Evolutionary conservation across 2,888 invertebrate genomes (phyloP).

Genomic region (Halictus ligatus): DNA sequence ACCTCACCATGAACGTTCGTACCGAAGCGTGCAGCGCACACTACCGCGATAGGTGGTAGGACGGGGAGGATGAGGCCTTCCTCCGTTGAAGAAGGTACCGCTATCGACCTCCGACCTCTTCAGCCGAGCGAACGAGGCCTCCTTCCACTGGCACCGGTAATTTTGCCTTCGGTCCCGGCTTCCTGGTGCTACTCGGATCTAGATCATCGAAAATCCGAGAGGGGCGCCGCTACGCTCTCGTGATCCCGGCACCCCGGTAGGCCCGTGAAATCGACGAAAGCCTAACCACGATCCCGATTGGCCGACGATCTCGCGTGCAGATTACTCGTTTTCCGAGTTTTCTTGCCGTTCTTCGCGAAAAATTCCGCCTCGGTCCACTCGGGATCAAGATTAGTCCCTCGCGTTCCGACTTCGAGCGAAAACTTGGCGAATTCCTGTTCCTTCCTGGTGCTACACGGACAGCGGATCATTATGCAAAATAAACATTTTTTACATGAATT

Average conservation of each 20-base stretch:
- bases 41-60: constrained; percentile 66
- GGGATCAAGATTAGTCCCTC: background rate
- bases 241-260: constrained; percentile 34
- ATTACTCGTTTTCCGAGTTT: constrained; percentile 4
- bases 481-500: background rate
- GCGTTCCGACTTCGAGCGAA: background rate
- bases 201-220: constrained; percentile 76
- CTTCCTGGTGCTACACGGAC: too few relatives aligned
- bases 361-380: background rate
- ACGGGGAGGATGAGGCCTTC: constrained; percentile 71
- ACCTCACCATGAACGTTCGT: constrained; percentile 45
- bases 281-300: constrained; percentile 11
- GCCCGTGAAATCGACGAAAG: constrained; percentile 11
- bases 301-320: constrained; percentile 18
- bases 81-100: constrained; percentile 81
- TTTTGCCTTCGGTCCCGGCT: constrained; percentile 79
- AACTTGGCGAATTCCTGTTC: background rate
- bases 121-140: constrained; percentile 78
- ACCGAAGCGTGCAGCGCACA: constrained; percentile 65
- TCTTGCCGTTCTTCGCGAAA: background rate
- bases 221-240: constrained; percentile 23
- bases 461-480: background rate
- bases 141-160: constrained; percentile 79
- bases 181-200: constrained; percentile 80
- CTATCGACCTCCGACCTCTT: constrained; percentile 83